Evolutionary conservation across 2,797 vertebrate species (phyloP).

Genomic region (Ara ararauna): DNA sequence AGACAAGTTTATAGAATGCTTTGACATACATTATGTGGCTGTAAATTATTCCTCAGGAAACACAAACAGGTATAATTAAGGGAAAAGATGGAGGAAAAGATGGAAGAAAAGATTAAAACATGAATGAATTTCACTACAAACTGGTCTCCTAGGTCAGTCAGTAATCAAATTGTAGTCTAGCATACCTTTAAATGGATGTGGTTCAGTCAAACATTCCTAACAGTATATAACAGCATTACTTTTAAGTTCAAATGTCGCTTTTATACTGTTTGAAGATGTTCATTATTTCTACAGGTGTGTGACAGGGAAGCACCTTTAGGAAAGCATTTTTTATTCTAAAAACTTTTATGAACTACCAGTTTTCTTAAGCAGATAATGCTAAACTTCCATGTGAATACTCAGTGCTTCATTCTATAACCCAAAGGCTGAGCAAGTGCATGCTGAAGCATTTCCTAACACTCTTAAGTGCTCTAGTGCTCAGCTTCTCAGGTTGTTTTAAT

Average conservation of each 20-base stretch:
- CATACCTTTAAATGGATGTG: not conserved
- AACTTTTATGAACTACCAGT: not conserved
- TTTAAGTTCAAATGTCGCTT: not conserved
- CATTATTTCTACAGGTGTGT: not conserved
- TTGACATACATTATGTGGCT: constrained; percentile 41
- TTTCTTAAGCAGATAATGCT: not conserved
- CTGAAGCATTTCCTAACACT: not conserved
- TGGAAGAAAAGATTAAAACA: constrained; percentile 38
- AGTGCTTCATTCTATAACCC: not conserved
- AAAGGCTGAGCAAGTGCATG: not conserved
- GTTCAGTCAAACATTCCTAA: not conserved
- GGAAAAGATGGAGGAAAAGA: constrained; percentile 48
- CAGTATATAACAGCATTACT: not conserved
- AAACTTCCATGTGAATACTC: not conserved
- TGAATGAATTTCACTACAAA: constrained; percentile 1
- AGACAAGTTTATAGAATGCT: constrained; percentile 39
- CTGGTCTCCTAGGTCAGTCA: not conserved
- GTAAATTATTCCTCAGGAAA: constrained; percentile 61
- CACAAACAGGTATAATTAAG: constrained; percentile 52
- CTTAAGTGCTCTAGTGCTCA: not conserved
- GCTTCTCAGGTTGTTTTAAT: not conserved
- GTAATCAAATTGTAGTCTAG: not conserved
- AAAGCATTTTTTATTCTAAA: not conserved
- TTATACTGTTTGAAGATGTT: not conserved
- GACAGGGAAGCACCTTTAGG: not conserved